These are phyloP conservation scores for Halcyon chelicuti DNA, from an alignment of 2,797 vertebrate species.

Conservation along the genomic window DNA sequence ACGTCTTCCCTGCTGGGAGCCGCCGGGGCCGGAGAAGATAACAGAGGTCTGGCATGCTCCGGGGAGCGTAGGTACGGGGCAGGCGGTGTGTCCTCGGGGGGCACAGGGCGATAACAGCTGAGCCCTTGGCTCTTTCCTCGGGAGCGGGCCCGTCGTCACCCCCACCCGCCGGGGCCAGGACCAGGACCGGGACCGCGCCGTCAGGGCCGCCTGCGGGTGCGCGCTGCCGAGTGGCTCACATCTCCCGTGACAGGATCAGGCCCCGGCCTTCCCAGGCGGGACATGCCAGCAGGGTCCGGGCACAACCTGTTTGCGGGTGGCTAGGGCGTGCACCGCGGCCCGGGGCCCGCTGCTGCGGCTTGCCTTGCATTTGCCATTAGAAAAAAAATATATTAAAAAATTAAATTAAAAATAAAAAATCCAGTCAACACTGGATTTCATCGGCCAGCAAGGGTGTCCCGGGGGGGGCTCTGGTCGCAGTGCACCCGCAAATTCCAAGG, in stretches of 20 bases:
- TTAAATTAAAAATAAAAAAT: not conserved
- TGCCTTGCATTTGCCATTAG: not conserved
- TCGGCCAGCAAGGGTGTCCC: not conserved
- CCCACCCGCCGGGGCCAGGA: not conserved
- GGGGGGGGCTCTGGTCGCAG: rapidly evolving
- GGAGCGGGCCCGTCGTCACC: too few species aligned
- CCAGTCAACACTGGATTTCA: not conserved
- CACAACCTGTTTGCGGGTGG: not conserved
- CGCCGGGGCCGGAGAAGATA: not conserved
- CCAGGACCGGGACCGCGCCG: not conserved
- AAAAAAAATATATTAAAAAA: not conserved
- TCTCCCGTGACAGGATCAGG: not conserved
- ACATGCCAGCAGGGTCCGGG: not conserved
- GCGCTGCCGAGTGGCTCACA: not conserved
- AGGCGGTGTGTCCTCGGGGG: rapidly evolving
- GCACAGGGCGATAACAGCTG: not conserved
- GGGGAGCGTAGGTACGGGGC: rapidly evolving
- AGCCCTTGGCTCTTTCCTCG: rapidly evolving
- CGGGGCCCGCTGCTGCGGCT: rapidly evolving
- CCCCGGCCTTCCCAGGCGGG: not conserved
- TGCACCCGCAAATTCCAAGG: not conserved
- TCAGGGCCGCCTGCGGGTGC: not conserved
- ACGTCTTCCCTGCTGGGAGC: rapidly evolving
- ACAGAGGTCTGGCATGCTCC: not conserved
- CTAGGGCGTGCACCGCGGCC: too few species aligned